These are phyloP conservation scores for Sebastes itinus DNA, from an alignment of 2,797 vertebrate genomes.

Conservation along the genomic window DNA sequence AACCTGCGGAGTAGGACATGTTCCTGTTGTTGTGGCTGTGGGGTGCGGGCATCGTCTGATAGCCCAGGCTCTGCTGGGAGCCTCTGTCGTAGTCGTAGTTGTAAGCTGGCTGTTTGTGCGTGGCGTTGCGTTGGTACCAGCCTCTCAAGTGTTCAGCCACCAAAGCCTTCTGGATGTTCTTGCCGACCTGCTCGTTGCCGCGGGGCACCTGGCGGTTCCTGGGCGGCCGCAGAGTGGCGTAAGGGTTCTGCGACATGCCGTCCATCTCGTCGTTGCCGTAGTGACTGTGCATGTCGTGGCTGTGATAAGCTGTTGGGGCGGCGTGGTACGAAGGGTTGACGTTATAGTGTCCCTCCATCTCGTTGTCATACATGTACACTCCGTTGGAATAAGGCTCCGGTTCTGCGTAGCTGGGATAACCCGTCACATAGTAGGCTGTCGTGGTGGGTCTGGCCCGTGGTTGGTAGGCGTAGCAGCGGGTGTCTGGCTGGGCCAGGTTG, in stretches of 20 bases:
- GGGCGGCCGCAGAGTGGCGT: slow-evolving; percentile 90
- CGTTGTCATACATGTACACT: slow-evolving; percentile 88
- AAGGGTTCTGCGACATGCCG: slow-evolving; percentile 86
- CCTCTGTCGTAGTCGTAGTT: slow-evolving; percentile 86
- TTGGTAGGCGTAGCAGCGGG: slow-evolving; percentile 80
- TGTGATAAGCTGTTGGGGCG: slow-evolving; percentile 71
- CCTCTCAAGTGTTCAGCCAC: slow-evolving; percentile 93
- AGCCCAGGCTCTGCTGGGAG: slow-evolving; percentile 88
- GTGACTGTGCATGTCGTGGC: slow-evolving; percentile 80
- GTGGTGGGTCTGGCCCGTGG: slow-evolving; percentile 83
- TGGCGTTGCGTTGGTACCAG: slow-evolving; percentile 94
- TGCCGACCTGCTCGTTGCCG: slow-evolving; percentile 84
- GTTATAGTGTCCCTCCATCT: slow-evolving; percentile 92
- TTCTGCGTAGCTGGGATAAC: slow-evolving; percentile 84
- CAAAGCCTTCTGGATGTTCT: slow-evolving; percentile 91
- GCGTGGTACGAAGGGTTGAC: slow-evolving; percentile 88
- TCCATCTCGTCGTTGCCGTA: slow-evolving; percentile 85
- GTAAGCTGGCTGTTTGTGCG: slow-evolving; percentile 84
- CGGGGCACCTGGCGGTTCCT: slow-evolving; percentile 80
- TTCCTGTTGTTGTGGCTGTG: slow-evolving; percentile 85
- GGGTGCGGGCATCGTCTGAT: slow-evolving; percentile 83
- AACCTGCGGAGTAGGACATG: slow-evolving; percentile 89
- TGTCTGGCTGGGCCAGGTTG: slow-evolving; percentile 90
- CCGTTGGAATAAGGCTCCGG: slow-evolving; percentile 84
- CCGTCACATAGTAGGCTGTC: slow-evolving; percentile 88